Evolutionary conservation across 2,888 invertebrate genomes (phyloP).

Genomic region (Calameuta pallipes): DNA sequence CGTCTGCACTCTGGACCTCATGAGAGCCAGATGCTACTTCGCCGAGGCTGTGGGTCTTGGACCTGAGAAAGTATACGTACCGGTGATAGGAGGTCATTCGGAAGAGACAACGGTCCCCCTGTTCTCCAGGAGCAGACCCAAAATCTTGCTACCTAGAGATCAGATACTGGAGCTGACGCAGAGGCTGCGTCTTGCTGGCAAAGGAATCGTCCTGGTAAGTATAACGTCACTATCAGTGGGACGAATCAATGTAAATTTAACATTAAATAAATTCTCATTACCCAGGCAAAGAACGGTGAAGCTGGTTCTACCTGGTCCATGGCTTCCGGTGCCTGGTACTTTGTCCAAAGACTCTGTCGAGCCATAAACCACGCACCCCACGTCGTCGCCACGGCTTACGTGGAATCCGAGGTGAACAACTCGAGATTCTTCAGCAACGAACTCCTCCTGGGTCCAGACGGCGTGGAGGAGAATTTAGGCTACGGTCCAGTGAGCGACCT

Average conservation of each 20-base stretch:
- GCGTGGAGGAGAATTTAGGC: conserved; percentile 21
- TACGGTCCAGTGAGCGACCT: conserved; percentile 18
- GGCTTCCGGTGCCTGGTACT: conserved; percentile 25
- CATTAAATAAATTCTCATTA: conserved; percentile 7
- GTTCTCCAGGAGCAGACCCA: conserved; percentile 8
- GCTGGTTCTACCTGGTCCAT: conserved; percentile 25
- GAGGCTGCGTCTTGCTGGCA: conserved; percentile 9
- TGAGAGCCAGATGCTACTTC: conserved; percentile 11
- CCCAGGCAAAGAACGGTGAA: conserved; percentile 21
- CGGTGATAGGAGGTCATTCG: conserved; percentile 17
- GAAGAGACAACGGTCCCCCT: conserved; percentile 13
- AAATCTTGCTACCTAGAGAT: conserved; percentile 1
- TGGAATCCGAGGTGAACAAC: conserved; percentile 22
- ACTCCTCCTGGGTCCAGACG: conserved; percentile 19
- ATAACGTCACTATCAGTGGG: not conserved
- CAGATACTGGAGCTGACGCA: conserved; percentile 4
- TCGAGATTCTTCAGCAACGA: conserved; percentile 24
- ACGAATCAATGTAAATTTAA: not conserved
- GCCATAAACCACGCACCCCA: conserved; percentile 27
- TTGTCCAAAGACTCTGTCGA: conserved; percentile 24
- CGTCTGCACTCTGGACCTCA: conserved; percentile 12
- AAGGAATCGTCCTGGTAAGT: conserved; percentile 8
- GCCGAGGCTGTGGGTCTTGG: not conserved
- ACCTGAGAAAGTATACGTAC: conserved; percentile 10
- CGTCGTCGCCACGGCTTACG: conserved; percentile 25